phyloP scores from a whole-genome alignment of 2,113 vertebrate genomes.

The Pygoscelis adeliae region DNA sequence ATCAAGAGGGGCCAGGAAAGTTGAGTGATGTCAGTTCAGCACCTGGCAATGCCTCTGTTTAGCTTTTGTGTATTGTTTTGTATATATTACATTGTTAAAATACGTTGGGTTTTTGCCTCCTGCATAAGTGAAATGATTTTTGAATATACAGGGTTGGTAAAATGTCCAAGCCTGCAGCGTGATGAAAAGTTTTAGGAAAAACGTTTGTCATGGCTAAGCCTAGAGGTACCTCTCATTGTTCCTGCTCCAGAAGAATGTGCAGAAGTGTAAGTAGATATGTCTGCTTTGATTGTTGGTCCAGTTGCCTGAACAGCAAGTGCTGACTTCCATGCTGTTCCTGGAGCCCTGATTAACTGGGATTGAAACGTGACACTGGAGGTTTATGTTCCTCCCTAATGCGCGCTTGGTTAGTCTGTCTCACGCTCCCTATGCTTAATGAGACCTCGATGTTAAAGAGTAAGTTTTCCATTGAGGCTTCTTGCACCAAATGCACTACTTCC shows the following conservation, averaged over 20 bases:
- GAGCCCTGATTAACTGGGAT: not conserved
- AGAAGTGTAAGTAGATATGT: not conserved
- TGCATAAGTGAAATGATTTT: not conserved
- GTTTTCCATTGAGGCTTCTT: not conserved
- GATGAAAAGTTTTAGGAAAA: not conserved
- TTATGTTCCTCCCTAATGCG: not conserved
- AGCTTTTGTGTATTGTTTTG: not conserved
- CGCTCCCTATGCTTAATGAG: not conserved
- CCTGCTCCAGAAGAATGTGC: not conserved
- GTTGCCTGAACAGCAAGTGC: not conserved
- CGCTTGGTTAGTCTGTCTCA: not conserved
- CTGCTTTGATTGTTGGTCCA: constrained; percentile 38
- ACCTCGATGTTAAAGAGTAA: not conserved
- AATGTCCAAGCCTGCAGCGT: not conserved
- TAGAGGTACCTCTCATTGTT: not conserved
- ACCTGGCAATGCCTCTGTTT: not conserved
- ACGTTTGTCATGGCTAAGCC: not conserved
- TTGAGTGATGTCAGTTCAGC: not conserved
- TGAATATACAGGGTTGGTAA: not conserved
- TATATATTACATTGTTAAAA: not conserved
- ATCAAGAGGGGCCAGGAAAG: not conserved
- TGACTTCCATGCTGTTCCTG: constrained; percentile 15
- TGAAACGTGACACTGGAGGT: constrained; percentile 22
- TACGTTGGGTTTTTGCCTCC: not conserved
- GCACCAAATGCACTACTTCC: not conserved